phyloP scores from a whole-genome alignment of 2,888 invertebrate genomes.

The Tipula vernalis region DNA sequence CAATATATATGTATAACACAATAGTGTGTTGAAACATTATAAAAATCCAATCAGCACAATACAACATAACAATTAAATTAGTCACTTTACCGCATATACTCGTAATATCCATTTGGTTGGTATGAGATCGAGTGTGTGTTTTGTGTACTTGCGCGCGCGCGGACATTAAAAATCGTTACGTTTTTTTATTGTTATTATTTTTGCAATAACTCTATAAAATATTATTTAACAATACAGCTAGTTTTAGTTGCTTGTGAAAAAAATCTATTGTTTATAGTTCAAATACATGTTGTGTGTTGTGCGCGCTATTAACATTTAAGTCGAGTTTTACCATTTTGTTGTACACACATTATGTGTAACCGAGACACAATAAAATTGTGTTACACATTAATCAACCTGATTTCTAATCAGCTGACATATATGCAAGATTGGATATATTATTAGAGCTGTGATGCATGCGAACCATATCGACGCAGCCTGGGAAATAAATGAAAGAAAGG shows the following conservation, averaged over 20 bases:
- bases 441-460: not conserved
- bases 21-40: not conserved
- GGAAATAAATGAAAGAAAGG: not conserved
- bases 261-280: not conserved
- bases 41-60: not conserved
- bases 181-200: not conserved
- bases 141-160: not conserved
- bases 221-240: not conserved
- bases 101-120: not conserved
- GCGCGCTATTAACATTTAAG: not conserved
- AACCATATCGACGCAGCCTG: not conserved
- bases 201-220: not conserved
- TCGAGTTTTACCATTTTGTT: not conserved
- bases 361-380: not conserved
- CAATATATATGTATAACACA: not conserved
- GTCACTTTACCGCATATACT: not conserved
- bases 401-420: not conserved
- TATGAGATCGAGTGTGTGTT: not conserved
- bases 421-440: not conserved
- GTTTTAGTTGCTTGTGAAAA: not conserved
- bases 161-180: not conserved
- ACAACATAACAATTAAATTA: constrained; percentile 1
- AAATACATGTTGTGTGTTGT: not conserved
- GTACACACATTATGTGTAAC: not conserved
- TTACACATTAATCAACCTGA: constrained; percentile 4